Evolutionary conservation across 2,888 invertebrate genomes (phyloP).

Genomic region (Zonitis immaculata): DNA sequence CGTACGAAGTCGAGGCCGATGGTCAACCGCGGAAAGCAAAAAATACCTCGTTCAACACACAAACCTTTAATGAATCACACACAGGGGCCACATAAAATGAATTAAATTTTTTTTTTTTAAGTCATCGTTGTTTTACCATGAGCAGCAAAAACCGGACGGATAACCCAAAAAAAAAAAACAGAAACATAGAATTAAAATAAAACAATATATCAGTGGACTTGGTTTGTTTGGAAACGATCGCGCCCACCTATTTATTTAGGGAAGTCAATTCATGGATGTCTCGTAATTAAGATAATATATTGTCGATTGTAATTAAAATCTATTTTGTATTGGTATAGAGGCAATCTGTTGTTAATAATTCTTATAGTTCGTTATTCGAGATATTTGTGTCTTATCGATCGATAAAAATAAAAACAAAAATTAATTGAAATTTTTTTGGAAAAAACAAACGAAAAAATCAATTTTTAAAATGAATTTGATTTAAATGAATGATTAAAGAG

Average conservation of each 20-base stretch:
- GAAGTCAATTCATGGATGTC: constrained; percentile 25
- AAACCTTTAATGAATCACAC: constrained; percentile 31
- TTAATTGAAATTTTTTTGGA: no score
- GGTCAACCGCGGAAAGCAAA: constrained; percentile 26
- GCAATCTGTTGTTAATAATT: constrained; percentile 32
- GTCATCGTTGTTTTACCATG: constrained; percentile 1
- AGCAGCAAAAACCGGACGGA: constrained; percentile 9
- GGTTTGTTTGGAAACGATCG: constrained; percentile 28
- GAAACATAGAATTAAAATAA: constrained; percentile 16
- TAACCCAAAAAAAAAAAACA: not conserved
- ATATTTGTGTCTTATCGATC: constrained; percentile 6
- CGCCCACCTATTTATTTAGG: constrained; percentile 34
- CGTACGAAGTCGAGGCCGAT: constrained; percentile 20
- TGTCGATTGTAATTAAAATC: constrained; percentile 45
- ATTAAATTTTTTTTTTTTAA: constrained; percentile 29
- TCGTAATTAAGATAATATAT: constrained; percentile 44
- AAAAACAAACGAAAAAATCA: not conserved
- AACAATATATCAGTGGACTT: constrained; percentile 33
- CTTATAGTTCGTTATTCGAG: constrained; percentile 27
- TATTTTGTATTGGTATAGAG: constrained; percentile 39
- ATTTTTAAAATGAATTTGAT: not conserved
- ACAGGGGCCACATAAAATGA: constrained; percentile 33
- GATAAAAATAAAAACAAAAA: not conserved
- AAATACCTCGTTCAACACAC: constrained; percentile 29
- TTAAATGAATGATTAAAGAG: not conserved